These are phyloP conservation scores for Hydrolagus affinis DNA, from an alignment of 2,113 vertebrate species.

Conservation along the genomic window DNA sequence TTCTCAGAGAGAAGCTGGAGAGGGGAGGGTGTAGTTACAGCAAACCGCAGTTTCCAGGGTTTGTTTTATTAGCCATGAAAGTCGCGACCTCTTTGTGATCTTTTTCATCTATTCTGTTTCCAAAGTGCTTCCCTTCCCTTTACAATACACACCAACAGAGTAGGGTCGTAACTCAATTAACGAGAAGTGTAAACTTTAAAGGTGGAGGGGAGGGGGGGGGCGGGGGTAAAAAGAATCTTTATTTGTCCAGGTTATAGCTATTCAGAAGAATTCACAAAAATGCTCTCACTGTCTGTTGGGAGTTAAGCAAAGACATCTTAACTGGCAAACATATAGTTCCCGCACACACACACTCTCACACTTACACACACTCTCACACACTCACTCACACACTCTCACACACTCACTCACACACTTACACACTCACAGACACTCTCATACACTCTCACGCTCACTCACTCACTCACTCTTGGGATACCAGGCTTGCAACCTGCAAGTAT, in stretches of 20 bases:
- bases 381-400: no score
- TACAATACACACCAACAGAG: conserved; percentile 31
- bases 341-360: conserved; percentile 22
- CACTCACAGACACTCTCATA: no score
- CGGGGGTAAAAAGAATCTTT: conserved; percentile 25
- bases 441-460: no score
- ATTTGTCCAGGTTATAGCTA: conserved; percentile 28
- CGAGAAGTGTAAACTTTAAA: conserved; percentile 32
- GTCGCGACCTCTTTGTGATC: conserved; percentile 35
- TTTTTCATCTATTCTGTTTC: conserved; percentile 36
- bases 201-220: background rate
- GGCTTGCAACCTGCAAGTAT: conserved; percentile 15
- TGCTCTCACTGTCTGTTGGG: conserved; percentile 15
- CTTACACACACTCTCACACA: no score
- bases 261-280: conserved; percentile 32
- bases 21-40: no score
- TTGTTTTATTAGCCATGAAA: conserved; percentile 43
- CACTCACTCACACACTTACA: no score
- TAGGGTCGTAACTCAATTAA: conserved; percentile 32
- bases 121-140: conserved; percentile 30
- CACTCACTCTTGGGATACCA: conserved; percentile 19
- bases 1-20: no score
- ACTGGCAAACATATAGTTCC: conserved; percentile 31
- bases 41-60: conserved; percentile 3
- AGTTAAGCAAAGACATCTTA: conserved; percentile 26